Base-by-base conservation (phyloP, 2,113 vertebrate genomes). In the Numida meleagris region DNA sequence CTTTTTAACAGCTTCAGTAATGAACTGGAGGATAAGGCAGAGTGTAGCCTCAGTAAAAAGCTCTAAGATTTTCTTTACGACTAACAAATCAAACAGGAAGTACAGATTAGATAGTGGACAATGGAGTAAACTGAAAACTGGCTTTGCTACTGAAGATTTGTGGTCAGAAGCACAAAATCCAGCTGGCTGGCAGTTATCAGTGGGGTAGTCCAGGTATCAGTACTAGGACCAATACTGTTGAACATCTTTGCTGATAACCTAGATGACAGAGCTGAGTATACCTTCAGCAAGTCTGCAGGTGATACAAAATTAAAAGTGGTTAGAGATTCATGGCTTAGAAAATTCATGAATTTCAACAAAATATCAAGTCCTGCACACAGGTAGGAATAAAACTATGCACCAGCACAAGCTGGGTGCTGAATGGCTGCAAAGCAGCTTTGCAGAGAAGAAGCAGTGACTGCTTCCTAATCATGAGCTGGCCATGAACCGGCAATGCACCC, bases 361-460 rank as follows among this genome's bases (percentile, higher is more conserved):
- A 53, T 29, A 29, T 3, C 36, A 58, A 33, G 51, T 62, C n/a
- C 67, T 72, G 31, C 34, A 55, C n/a, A 38, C 29, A 20, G 4
- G 6, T 38, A 67, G 36, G 21, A 82, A 42, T 16, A 65, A 38
- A 6, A 6, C 40, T 33, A n/a, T 18, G 4, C 33, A 63, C 17
- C 4, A 55, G 48, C 8, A 34, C 1, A 51, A 15, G 0, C 3
- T 66, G 19, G 10, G 6, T 16, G 9, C 0, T 50, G 11, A 48
- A 6, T 17, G 61, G 14, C 4, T 79, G 40, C 42, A 25, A 83
- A 19, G 17, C 34, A 53, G 12, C 20, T 77, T 59, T 84, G 12
- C 14, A 43, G 27, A 77, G 51, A 76, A 46, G 18, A 15, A 18
- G 27, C 38, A 18, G 5, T 43, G 19, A 6, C 6, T 40, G 29